A percentile compares a stretch with the other conserved stretches of the same genome.
Evolutionary conservation across 2,888 invertebrate species (phyloP).

Genomic region (Napeogenes sylphis): DNA sequence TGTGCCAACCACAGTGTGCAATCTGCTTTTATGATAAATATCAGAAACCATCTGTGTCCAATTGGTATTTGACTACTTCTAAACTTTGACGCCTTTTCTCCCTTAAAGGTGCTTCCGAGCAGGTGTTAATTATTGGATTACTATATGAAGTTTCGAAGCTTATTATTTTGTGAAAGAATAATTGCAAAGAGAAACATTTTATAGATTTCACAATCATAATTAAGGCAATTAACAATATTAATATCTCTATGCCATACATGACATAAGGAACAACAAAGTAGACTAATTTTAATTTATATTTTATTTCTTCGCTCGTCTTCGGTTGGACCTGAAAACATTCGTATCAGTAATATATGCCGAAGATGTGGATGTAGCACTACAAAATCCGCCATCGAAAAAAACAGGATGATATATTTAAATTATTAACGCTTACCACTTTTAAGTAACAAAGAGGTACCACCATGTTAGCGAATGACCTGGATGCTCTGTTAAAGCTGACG

Average conservation of each 20-base stretch:
- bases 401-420: not conserved
- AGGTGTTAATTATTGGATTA: not conserved
- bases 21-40: too few relatives aligned
- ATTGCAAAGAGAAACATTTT: constrained; percentile 29
- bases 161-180: not conserved
- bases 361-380: not conserved
- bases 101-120: not conserved
- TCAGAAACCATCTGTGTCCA: not conserved
- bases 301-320: constrained; percentile 41
- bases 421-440: constrained; percentile 75
- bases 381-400: too few relatives aligned
- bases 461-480: constrained; percentile 78
- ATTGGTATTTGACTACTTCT: not conserved
- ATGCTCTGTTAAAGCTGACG: constrained; percentile 75
- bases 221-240: constrained; percentile 36
- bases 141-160: not conserved
- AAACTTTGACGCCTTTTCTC: not conserved
- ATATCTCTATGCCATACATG: constrained; percentile 36
- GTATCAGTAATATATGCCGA: not conserved
- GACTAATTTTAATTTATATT: constrained; percentile 39
- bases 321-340: constrained; percentile 48
- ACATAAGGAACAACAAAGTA: constrained; percentile 44
- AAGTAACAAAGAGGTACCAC: constrained; percentile 83
- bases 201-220: constrained; percentile 36
- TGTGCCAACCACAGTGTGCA: too few relatives aligned